Evolutionary conservation across 2,797 vertebrate species (phyloP), one percentile per base, ranked within the genome.

Genomic region (Calcarius lapponicus): DNA sequence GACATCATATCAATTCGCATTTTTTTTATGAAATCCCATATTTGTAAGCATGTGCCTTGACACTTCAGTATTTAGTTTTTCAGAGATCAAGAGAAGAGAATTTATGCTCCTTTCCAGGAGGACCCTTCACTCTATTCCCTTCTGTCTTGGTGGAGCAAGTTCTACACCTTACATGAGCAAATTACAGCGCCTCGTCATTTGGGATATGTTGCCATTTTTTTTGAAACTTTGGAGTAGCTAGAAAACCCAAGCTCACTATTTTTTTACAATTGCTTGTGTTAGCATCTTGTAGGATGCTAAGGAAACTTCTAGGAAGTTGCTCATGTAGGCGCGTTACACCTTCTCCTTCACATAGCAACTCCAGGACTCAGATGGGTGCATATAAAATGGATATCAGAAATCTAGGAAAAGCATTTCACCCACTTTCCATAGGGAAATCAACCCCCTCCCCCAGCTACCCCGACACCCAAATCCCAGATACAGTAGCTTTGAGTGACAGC

Each of bases 401-500:
- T 28, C 57, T 53, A 70, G 82, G 32, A 72, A 86, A 88, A 24
- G 36, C 31, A 62, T 86, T 91, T 91, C 67, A 67, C 17, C 31
- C 38, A 54, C 48, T 94, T 84, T 78, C 80, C 60, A 74, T 5
- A n/a, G 82, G 62, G 64, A 83, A 92, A 88, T 62, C 54, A 61
- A 47, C 7, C 13, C 24, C 6, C 8, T 70, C 19, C 56, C 13
- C 34, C 29, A 51, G 28, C 21, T 36, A 58, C 56, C 24, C 38
- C 74, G 40, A 47, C 88, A 94, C 85, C 86, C 60, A 94, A 83
- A 89, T 87, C 88, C 80, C 80, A 88, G 91, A 57, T 70, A 80
- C 56, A 38, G 10, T 36, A 90, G 48, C 67, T 57, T 7, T 93
- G 88, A 94, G 60, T 78, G 90, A 89, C 92, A 89, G 56, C 80